phyloP scores from a whole-genome alignment of 2,888 invertebrate genomes.

The Notodonta dromedarius region DNA sequence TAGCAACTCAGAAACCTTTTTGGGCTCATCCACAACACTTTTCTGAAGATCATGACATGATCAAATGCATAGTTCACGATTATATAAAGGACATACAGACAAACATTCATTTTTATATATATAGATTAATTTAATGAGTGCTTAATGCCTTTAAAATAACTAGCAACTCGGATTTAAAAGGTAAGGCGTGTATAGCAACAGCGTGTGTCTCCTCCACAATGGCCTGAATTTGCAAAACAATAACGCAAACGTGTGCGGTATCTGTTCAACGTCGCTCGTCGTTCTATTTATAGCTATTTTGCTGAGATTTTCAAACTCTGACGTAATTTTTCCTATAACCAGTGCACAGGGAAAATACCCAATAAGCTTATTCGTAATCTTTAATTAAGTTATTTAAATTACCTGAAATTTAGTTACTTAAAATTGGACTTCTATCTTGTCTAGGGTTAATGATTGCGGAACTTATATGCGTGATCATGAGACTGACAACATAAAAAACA shows the following conservation, averaged over 20 bases:
- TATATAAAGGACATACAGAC: too few relatives aligned
- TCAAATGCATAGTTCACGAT: too few relatives aligned
- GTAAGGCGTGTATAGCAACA: background rate
- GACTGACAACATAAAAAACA: too few relatives aligned
- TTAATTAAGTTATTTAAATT: too few relatives aligned
- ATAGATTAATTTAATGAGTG: background rate
- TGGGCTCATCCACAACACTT: too few relatives aligned
- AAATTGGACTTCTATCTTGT: too few relatives aligned
- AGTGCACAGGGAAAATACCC: background rate
- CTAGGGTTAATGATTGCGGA: too few relatives aligned
- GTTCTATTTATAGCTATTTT: conserved; percentile 16
- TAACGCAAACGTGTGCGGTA: conserved; percentile 3
- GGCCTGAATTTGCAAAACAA: conserved; percentile 24
- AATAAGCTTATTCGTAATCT: background rate
- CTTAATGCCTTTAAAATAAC: background rate
- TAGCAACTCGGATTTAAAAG: background rate
- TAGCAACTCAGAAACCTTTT: too few relatives aligned
- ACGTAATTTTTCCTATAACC: conserved; percentile 1
- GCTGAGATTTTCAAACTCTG: conserved; percentile 16
- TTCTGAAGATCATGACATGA: too few relatives aligned
- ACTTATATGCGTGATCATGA: too few relatives aligned
- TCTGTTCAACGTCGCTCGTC: background rate
- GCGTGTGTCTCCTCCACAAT: conserved; percentile 14
- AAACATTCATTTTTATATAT: too few relatives aligned
- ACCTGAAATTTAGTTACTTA: too few relatives aligned